Evolutionary conservation across 2,113 vertebrate genomes (phyloP).

Genomic region (Ameiurus melas): DNA sequence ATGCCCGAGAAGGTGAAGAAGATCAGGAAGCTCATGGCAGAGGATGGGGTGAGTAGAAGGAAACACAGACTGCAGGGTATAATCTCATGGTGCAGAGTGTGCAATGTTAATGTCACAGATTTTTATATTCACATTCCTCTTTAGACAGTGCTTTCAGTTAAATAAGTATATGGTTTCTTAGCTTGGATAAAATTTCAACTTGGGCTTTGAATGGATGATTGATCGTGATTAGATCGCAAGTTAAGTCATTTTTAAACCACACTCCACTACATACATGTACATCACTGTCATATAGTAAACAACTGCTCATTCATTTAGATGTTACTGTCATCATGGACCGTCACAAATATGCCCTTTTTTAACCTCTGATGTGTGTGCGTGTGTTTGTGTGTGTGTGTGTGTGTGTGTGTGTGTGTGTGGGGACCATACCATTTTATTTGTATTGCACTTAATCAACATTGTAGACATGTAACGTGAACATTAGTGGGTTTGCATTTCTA

Average conservation of each 20-base stretch:
- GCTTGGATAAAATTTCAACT: not conserved
- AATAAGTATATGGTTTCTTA: too few relatives aligned
- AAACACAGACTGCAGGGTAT: not conserved
- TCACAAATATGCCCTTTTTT: not conserved
- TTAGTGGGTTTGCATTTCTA: not conserved
- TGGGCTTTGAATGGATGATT: not conserved
- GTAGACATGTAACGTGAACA: not conserved
- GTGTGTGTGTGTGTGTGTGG: too few relatives aligned
- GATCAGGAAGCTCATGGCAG: conserved; percentile 93
- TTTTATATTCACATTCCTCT: not conserved
- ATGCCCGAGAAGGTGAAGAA: conserved; percentile 99
- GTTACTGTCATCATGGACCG: not conserved
- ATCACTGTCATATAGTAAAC: too few relatives aligned
- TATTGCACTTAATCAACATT: not conserved
- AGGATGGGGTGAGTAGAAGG: conserved; percentile 87
- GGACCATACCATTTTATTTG: not conserved
- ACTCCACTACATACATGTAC: too few relatives aligned
- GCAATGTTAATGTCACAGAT: not conserved
- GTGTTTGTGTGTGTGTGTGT: too few relatives aligned
- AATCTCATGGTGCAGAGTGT: not conserved
- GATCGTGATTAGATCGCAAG: too few relatives aligned
- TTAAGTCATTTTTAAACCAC: too few relatives aligned
- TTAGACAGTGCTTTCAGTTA: not conserved
- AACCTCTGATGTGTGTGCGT: not conserved
- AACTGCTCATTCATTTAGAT: not conserved